Base-by-base conservation (phyloP, 2,888 invertebrate genomes). In the Augiades crinisus region DNA sequence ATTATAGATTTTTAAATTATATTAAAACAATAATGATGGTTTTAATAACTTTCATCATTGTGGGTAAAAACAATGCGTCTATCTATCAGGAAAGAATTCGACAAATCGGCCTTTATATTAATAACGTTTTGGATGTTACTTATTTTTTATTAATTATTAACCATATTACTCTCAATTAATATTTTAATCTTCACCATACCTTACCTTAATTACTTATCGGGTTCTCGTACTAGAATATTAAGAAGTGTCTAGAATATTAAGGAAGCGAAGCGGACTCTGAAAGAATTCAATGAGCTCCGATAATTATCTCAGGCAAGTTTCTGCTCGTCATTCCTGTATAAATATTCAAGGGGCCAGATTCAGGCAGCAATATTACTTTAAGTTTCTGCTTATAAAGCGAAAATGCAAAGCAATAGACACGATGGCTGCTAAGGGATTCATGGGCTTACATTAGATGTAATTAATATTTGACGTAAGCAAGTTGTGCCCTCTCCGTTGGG, bases 261-360 rank as follows among this genome's bases (percentile, higher is more conserved):
- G 69, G 70, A 80, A 41, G 73, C 70, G 63, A 61, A 64, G 64
- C 59, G 58, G 60, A 59, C 69, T 69, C 73, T 78, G 60, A 61
- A 81, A 78, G 78, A 76, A 81, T 81, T 83, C 79, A 80, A 80
- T 80, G 80, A 81, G 76, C 71, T 63, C 68, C 64, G 65, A 73
- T 80, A 81, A 84, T 84, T 76, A 82, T 78, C 76, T 78, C 65
- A 71, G 76, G 70, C 67, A 82, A 80, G 71, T 80, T 78, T 68
- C 65, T 67, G 78, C 81, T 80, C 73, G 78, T 82, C 82, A 83
- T 57, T 67, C 62, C 78, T 70, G 68, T 75, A 70, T 75, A 78
- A 83, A 81, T 81, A 84, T 85, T 86, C 82, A 84, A 72, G 74
- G 78, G 72, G 60, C 65, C 36, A 43, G 19, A 12, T 13, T 43